These are phyloP conservation scores for Agrilus mali DNA, from an alignment of 2,888 invertebrate species.

Conservation along the genomic window DNA sequence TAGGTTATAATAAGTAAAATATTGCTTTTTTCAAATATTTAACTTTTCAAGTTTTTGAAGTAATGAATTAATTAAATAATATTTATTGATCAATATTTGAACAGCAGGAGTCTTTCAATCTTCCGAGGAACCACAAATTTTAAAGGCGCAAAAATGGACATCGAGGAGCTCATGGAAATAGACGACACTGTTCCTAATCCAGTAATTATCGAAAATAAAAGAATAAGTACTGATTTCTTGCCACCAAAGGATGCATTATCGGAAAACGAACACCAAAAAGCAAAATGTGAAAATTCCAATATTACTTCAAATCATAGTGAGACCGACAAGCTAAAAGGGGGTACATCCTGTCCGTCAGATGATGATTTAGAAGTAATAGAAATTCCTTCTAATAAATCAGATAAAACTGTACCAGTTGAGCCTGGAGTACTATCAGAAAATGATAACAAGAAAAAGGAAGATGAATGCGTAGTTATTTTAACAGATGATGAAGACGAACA, in stretches of 20 bases:
- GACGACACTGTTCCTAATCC: constrained; percentile 24
- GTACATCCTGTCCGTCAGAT: neutral
- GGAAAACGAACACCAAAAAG: neutral
- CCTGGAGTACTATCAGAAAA: neutral
- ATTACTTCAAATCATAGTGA: no score
- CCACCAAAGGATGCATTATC: neutral
- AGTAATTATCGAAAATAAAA: constrained; percentile 23
- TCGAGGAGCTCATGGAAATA: constrained; percentile 27
- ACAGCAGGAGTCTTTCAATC: no score
- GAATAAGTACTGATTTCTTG: neutral
- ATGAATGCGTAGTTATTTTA: constrained; percentile 7
- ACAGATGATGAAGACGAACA: constrained; percentile 9
- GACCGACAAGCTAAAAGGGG: neutral
- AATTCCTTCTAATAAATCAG: neutral
- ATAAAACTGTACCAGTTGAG: neutral
- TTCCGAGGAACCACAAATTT: neutral
- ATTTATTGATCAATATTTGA: no score
- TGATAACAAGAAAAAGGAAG: neutral
- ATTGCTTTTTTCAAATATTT: no score
- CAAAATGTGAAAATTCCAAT: neutral
- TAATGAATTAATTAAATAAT: no score
- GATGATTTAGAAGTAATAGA: constrained; percentile 6
- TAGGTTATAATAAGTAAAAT: no score
- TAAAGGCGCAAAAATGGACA: constrained; percentile 4
- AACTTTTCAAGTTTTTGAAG: no score